Base-by-base conservation (phyloP, 2,797 vertebrate species). In the Neopelma chrysocephalum region DNA sequence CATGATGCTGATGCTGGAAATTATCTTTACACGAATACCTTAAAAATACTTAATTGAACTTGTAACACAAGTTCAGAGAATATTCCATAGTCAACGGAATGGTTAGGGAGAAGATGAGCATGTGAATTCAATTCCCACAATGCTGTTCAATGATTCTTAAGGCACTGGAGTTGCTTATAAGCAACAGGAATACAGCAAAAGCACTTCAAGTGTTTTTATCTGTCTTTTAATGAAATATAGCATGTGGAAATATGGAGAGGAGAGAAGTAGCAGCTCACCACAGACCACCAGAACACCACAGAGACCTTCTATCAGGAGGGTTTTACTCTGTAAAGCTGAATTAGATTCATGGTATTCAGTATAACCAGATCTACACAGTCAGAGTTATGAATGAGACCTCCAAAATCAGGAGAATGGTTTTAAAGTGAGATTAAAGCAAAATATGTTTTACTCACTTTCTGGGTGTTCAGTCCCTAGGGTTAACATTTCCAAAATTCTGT, bases 241-340 rank as follows among this genome's bases (percentile, higher is more conserved):
- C 75, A 93, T 64, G 84, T 92, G 50, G 78, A 82, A 95, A 45
- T 18, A 62, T 21, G 45, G 51, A 85, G n/a, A 68, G n/a, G 45
- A 88, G 73, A 95, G 58, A 79, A 81, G 56, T 2, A 87, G 61
- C 80, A 82, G 29, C 54, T 89, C 61, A 82, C 57, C 79, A 82
- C 57, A 89, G 94, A 80, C 82, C 81, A 93, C 76, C 69, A 78
- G n/a, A 84, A 38, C 43, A 91, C 71, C 72, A 76, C 53, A 73
- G 50, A 90, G 80, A 89, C 29, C 77, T 82, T 71, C 78, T 89
- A 42, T 85, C 65, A 76, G 58, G 53, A 83, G 9, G 19, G 20
- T 81, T 89, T 93, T 85, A 92, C 73, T 76, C 51, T 54, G 38
- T 57, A 62, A 91, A 85, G 42, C 36, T 93, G 54, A 82, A 94